Percentiles rank a stretch among this genome's conserved stretches.
phyloP scores from a whole-genome alignment of 2,888 invertebrate genomes.

The Acrobasis suavella region DNA sequence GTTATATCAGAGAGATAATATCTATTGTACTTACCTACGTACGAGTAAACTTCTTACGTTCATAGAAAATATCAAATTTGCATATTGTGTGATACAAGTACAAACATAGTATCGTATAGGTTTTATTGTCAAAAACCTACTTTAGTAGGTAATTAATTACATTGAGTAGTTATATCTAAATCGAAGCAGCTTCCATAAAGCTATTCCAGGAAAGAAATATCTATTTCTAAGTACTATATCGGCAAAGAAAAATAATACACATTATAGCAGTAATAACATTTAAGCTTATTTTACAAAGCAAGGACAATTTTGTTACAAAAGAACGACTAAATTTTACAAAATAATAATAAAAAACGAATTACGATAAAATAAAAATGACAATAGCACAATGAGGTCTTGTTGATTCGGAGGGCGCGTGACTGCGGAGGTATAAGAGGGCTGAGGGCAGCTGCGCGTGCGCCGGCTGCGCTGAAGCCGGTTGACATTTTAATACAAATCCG shows the following conservation, averaged over 20 bases:
- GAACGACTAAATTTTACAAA: neutral
- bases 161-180: no score
- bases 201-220: no score
- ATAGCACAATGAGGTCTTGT: conserved; percentile 56
- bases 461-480: conserved; percentile 70
- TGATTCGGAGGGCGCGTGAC: conserved; percentile 65
- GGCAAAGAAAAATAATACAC: neutral
- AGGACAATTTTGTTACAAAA: neutral
- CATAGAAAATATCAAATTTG: no score
- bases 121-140: no score
- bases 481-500: conserved; percentile 76
- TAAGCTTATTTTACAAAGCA: neutral
- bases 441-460: conserved; percentile 71
- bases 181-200: no score
- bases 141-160: no score
- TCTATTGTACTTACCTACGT: no score
- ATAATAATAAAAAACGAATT: conserved; percentile 3
- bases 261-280: neutral
- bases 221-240: no score
- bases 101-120: no score
- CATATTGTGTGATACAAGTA: no score
- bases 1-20: no score
- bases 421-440: conserved; percentile 56
- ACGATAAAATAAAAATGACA: conserved; percentile 17
- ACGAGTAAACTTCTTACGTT: no score